A percentile compares a stretch with the other conserved stretches of the same genome.
Conservation (phyloP, 2,113 vertebrate species). For the Pelobates fuscus region DNA sequence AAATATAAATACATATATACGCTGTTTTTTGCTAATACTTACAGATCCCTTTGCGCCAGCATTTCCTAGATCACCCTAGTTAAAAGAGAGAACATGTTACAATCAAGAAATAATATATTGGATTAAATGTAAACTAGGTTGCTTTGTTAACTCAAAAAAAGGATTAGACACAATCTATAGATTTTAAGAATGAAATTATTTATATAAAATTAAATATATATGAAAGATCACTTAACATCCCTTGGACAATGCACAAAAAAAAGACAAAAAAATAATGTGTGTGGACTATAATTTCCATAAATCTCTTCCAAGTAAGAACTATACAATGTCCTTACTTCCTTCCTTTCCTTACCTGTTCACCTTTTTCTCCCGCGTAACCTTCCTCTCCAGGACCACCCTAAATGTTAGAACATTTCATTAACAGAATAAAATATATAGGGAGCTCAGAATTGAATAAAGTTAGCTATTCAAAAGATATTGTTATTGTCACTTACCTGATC, state of each 20-base stretch:
- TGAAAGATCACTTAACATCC: too few species aligned
- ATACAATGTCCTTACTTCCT: too few species aligned
- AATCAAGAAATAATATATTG: not conserved
- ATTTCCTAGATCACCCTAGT: constrained; percentile 86
- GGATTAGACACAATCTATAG: too few species aligned
- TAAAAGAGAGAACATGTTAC: constrained; percentile 37
- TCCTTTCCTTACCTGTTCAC: constrained; percentile 82
- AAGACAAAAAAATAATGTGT: too few species aligned
- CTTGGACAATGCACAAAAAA: too few species aligned
- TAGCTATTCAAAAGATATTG: constrained; percentile 12
- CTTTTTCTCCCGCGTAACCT: constrained; percentile 86
- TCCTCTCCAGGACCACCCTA: constrained; percentile 89
- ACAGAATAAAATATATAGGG: constrained; percentile 13
- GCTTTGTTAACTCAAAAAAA: too few species aligned
- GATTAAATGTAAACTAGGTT: constrained; percentile 7
- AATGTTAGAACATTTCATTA: constrained; percentile 48
- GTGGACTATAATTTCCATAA: too few species aligned
- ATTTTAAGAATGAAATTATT: too few species aligned
- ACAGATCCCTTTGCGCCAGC: constrained; percentile 90
- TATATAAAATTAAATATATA: too few species aligned
- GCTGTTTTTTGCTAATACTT: too few species aligned
- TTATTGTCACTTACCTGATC: constrained; percentile 77
- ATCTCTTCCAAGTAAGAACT: too few species aligned
- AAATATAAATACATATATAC: too few species aligned
- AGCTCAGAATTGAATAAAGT: not conserved